These are phyloP conservation scores for Koerneria pararmatus DNA, from an alignment of 2,888 invertebrate genomes.

Conservation along the genomic window DNA sequence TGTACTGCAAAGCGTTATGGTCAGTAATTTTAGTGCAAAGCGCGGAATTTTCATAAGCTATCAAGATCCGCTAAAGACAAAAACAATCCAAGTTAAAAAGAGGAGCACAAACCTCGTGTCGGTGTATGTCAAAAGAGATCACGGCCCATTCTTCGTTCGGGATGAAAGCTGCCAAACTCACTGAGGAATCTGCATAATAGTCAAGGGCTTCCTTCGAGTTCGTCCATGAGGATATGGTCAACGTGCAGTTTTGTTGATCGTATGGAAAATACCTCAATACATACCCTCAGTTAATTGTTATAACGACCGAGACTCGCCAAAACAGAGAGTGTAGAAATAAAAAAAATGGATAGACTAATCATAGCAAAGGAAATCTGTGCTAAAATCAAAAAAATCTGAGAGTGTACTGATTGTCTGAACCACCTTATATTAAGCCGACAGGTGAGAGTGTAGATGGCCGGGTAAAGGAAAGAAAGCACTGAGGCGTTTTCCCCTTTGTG, in stretches of 20 bases:
- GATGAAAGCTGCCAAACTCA: conserved; percentile 52
- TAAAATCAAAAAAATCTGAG: not conserved
- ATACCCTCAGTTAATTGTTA: conserved; percentile 1
- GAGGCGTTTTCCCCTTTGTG: conserved; percentile 50
- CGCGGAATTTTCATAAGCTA: too few relatives aligned
- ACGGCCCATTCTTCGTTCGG: conserved; percentile 58
- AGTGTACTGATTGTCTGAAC: not conserved
- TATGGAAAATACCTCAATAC: conserved; percentile 53
- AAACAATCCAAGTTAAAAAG: too few relatives aligned
- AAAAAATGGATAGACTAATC: too few relatives aligned
- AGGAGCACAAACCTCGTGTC: conserved; percentile 46
- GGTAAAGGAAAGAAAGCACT: conserved; percentile 52
- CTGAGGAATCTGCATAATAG: conserved; percentile 52
- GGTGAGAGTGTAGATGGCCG: conserved; percentile 56
- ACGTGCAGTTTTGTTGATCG: conserved; percentile 57
- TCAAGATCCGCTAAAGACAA: not conserved
- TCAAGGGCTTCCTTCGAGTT: conserved; percentile 55
- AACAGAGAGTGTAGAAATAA: too few relatives aligned
- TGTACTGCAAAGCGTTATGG: conserved; percentile 41
- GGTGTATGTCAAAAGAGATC: conserved; percentile 50
- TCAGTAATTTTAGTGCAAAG: too few relatives aligned
- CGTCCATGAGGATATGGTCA: conserved; percentile 57
- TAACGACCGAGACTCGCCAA: not conserved
- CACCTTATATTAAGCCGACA: conserved; percentile 47
- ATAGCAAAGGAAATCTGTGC: too few relatives aligned